Evolutionary conservation across 1,140 invertebrate species (phyloP).

Genomic region (Drosophila ogumai): DNA sequence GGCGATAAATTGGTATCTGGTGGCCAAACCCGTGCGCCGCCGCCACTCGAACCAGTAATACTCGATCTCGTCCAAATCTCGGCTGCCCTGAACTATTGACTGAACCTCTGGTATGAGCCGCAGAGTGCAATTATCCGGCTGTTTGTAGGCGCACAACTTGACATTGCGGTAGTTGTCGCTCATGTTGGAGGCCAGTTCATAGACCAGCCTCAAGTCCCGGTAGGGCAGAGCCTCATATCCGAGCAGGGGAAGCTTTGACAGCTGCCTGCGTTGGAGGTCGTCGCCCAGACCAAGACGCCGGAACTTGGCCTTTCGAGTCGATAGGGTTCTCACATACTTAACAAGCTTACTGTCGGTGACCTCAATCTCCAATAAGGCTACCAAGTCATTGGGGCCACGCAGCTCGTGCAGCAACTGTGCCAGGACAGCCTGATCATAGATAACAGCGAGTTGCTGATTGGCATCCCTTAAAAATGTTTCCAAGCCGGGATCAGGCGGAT

Average conservation of each 20-base stretch:
- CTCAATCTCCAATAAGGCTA: conserved; percentile 57
- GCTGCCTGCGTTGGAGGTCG: conserved; percentile 43
- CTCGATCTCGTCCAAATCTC: conserved; percentile 70
- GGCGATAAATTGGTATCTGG: conserved; percentile 47
- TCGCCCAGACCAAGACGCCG: conserved; percentile 49
- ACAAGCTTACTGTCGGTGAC: conserved; percentile 60
- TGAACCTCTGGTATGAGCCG: conserved; percentile 72
- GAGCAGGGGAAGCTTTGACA: conserved; percentile 48
- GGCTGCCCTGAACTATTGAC: conserved; percentile 52
- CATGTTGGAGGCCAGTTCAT: conserved; percentile 62
- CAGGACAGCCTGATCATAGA: conserved; percentile 66
- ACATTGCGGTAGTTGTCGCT: conserved; percentile 67
- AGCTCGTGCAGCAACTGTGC: conserved; percentile 66
- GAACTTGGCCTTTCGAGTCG: conserved; percentile 46
- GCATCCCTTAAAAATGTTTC: conserved; percentile 52
- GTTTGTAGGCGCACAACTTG: conserved; percentile 59
- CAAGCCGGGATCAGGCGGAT: conserved; percentile 21
- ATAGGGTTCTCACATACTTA: conserved; percentile 43
- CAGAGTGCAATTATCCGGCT: conserved; percentile 65
- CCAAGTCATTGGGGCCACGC: conserved; percentile 54
- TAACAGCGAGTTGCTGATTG: conserved; percentile 56
- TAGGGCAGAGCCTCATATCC: conserved; percentile 55
- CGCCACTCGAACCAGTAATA: conserved; percentile 82
- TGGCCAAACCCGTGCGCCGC: conserved; percentile 47
- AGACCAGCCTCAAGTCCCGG: conserved; percentile 41